phyloP scores from a whole-genome alignment of 2,113 vertebrate species.

The Lophochroa leadbeateri region DNA sequence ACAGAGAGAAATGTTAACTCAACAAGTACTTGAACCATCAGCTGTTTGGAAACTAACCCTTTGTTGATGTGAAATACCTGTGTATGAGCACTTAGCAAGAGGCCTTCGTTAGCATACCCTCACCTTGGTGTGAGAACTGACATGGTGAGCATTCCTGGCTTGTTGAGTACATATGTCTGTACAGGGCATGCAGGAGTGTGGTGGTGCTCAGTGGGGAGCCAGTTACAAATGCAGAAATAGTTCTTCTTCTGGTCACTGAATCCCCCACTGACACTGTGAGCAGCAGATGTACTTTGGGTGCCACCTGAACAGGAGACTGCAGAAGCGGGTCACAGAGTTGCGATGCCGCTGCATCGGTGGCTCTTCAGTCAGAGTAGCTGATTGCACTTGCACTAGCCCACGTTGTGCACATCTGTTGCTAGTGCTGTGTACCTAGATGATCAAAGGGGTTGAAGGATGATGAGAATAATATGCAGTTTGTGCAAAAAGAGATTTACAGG shows the following conservation, averaged over 20 bases:
- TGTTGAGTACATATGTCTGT: neutral
- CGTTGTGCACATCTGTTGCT: accelerated
- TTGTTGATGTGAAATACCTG: neutral
- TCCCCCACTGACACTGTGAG: neutral
- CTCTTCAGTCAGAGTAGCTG: neutral
- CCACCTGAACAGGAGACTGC: neutral
- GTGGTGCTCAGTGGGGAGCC: neutral
- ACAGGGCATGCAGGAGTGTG: accelerated
- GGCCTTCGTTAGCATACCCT: neutral
- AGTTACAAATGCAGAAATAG: neutral
- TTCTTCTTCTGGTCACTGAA: neutral
- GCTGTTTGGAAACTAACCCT: slow-evolving; percentile 40
- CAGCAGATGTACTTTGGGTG: neutral
- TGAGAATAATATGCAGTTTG: neutral
- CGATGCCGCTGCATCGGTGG: accelerated
- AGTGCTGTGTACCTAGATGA: neutral
- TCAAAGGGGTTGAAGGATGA: neutral
- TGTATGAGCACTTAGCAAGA: neutral
- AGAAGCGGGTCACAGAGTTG: neutral
- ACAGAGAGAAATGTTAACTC: slow-evolving; percentile 51
- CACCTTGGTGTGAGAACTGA: neutral
- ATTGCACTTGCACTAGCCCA: neutral
- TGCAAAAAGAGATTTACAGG: neutral
- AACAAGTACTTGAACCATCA: slow-evolving; percentile 43
- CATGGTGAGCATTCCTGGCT: neutral